These are phyloP conservation scores for Cerastis rubricosa DNA, from an alignment of 2,888 invertebrate species.

Conservation along the genomic window DNA sequence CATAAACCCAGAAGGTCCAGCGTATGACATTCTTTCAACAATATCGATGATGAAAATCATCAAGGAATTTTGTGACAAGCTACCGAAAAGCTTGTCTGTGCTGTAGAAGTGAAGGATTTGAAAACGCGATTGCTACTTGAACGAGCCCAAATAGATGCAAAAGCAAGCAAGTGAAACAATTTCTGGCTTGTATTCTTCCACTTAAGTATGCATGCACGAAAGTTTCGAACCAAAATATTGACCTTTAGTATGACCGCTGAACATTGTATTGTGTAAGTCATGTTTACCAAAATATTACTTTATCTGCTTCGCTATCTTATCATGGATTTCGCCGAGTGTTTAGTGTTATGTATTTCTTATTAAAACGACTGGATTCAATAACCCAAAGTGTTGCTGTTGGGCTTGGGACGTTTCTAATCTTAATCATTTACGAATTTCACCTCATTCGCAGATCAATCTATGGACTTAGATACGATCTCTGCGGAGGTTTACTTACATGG, in stretches of 20 bases:
- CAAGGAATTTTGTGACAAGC: too few relatives aligned
- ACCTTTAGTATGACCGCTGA: slow-evolving; percentile 4
- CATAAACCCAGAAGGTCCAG: not conserved
- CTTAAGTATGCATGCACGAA: too few relatives aligned
- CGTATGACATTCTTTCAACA: not conserved
- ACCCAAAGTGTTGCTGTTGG: not conserved
- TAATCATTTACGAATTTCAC: not conserved
- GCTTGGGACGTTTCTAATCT: not conserved
- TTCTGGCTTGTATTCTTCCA: too few relatives aligned
- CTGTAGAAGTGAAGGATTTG: not conserved
- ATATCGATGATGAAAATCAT: not conserved
- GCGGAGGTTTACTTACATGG: not conserved
- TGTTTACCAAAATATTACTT: slow-evolving; percentile 10
- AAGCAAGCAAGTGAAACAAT: too few relatives aligned
- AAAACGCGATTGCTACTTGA: too few relatives aligned
- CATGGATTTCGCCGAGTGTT: not conserved
- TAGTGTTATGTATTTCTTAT: not conserved
- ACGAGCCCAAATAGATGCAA: too few relatives aligned
- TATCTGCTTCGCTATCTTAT: slow-evolving; percentile 28
- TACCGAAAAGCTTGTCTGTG: too few relatives aligned
- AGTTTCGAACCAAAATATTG: not conserved
- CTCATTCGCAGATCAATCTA: too few relatives aligned
- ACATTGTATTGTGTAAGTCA: slow-evolving; percentile 2
- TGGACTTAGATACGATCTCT: not conserved
- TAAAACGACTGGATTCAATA: not conserved